Evolutionary conservation across 2,797 vertebrate genomes (phyloP).

Genomic region (Tokudaia muenninki): DNA sequence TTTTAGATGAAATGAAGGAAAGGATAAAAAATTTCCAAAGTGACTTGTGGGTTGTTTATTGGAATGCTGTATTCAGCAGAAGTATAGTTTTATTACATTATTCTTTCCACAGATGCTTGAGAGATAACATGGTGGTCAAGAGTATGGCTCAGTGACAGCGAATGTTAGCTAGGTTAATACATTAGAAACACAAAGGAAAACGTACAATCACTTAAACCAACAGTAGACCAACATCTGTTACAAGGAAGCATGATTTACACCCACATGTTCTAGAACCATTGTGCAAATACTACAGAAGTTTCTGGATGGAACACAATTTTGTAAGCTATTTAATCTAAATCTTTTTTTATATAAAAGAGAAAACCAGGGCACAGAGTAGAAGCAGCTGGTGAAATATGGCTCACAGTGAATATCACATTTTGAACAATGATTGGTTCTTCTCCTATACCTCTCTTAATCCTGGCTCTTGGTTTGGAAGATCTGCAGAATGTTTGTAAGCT

Average conservation of each 20-base stretch:
- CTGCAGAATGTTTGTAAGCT: too few species aligned
- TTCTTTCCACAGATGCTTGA: neutral
- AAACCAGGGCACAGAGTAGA: neutral
- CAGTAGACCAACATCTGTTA: neutral
- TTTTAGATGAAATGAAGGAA: constrained; percentile 10
- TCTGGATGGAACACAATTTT: neutral
- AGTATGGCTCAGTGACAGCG: neutral
- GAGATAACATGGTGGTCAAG: neutral
- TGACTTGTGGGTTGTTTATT: neutral
- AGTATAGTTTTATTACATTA: neutral
- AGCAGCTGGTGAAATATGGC: neutral
- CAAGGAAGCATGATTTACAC: neutral
- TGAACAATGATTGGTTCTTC: neutral
- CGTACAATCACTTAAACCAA: neutral
- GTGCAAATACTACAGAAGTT: neutral
- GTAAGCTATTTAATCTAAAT: neutral
- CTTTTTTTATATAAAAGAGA: neutral
- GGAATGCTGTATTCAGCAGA: neutral
- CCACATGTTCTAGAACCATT: neutral
- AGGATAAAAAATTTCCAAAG: neutral
- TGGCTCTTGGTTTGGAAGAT: neutral
- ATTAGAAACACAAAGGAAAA: neutral
- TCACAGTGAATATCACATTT: neutral
- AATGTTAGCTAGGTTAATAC: neutral
- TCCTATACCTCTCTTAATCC: neutral